These are phyloP conservation scores for Acanthurus tractus DNA, from an alignment of 2,797 vertebrate genomes.

Conservation along the genomic window DNA sequence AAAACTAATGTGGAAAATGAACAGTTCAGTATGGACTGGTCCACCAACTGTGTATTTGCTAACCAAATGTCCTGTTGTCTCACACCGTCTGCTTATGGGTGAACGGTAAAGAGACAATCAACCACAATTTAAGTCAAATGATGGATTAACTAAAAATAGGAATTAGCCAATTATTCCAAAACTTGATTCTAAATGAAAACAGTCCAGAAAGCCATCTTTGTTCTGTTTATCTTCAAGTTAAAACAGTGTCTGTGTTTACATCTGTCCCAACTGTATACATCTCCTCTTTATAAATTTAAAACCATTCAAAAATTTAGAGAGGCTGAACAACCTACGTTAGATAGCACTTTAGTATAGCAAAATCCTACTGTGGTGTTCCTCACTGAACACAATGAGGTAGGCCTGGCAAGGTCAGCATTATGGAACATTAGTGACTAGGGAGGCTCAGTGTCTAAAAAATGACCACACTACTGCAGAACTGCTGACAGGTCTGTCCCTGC, in stretches of 20 bases:
- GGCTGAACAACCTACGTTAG: neutral
- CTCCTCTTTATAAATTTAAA: neutral
- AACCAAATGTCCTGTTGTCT: neutral
- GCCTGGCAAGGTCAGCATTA: slow-evolving; percentile 77
- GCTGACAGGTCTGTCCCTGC: slow-evolving; percentile 80
- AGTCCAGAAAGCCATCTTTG: no score
- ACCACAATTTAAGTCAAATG: no score
- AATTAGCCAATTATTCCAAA: no score
- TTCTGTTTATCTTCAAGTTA: no score
- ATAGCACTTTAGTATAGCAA: slow-evolving; percentile 25
- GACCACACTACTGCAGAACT: slow-evolving; percentile 71
- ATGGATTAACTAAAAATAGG: no score
- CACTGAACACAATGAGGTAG: slow-evolving; percentile 70
- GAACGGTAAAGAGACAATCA: no score
- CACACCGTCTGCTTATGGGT: neutral
- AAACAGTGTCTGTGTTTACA: no score
- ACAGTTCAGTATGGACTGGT: neutral
- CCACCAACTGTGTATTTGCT: neutral
- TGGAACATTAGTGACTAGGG: slow-evolving; percentile 59
- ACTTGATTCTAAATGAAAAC: no score
- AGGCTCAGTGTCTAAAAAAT: slow-evolving; percentile 65
- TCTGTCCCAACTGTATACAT: no score
- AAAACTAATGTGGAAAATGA: slow-evolving; percentile 2
- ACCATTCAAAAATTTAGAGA: slow-evolving; percentile 3
- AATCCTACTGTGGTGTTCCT: slow-evolving; percentile 36